These are phyloP conservation scores for Amblyraja radiata DNA, from an alignment of 2,797 vertebrate genomes.

Conservation along the genomic window DNA sequence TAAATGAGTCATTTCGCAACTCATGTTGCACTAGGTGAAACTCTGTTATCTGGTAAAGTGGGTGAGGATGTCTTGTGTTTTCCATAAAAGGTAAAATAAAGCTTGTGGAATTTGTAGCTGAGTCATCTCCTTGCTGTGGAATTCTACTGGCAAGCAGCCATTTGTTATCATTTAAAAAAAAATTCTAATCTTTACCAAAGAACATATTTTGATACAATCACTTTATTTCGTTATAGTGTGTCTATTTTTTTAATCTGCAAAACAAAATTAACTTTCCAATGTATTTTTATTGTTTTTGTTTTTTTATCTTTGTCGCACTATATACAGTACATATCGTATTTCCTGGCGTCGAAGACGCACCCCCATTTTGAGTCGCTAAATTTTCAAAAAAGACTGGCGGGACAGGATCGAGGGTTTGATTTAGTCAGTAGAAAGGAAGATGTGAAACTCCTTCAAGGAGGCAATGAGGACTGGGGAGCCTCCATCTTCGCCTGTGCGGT, in stretches of 20 bases:
- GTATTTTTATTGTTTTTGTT: not conserved
- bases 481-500: too few species aligned
- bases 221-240: not conserved
- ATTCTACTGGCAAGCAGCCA: not conserved
- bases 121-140: not conserved
- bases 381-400: too few species aligned
- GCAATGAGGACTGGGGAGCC: too few species aligned
- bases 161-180: not conserved
- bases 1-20: not conserved
- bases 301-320: not conserved
- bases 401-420: too few species aligned
- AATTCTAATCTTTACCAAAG: not conserved
- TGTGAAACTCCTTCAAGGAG: too few species aligned
- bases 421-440: too few species aligned
- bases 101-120: conserved; percentile 9
- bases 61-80: not conserved
- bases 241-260: not conserved
- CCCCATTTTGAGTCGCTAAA: too few species aligned
- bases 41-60: not conserved
- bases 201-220: not conserved
- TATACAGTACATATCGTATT: too few species aligned
- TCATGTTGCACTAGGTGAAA: not conserved
- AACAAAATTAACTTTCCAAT: not conserved
- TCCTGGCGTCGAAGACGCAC: too few species aligned
- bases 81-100: not conserved